Conservation (phyloP, 1,140 invertebrate genomes). For the Teleogryllus occipitalis region DNA sequence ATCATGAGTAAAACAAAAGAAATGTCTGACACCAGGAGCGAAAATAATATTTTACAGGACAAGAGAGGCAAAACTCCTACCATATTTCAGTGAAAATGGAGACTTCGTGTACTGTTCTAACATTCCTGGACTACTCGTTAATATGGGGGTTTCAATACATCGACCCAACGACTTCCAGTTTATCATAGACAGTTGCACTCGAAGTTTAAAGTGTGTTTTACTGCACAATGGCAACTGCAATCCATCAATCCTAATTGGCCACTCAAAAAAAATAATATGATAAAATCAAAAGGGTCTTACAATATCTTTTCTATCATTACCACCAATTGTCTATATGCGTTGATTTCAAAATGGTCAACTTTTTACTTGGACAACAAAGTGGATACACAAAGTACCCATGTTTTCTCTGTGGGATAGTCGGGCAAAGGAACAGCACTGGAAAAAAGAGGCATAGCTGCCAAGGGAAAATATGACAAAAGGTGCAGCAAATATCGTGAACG, state of each 20-base stretch:
- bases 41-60: too few relatives aligned
- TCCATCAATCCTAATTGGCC: not conserved
- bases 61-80: too few relatives aligned
- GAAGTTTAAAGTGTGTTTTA: not conserved
- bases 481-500: not conserved
- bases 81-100: too few relatives aligned
- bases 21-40: not conserved
- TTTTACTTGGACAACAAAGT: too few relatives aligned
- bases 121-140: too few relatives aligned
- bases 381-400: too few relatives aligned
- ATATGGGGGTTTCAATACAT: not conserved
- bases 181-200: not conserved
- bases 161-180: not conserved
- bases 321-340: not conserved
- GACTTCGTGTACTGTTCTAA: too few relatives aligned
- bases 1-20: not conserved
- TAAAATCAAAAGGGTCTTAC: not conserved
- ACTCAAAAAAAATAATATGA: not conserved
- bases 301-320: not conserved
- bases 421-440: too few relatives aligned
- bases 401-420: too few relatives aligned
- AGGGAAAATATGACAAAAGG: too few relatives aligned
- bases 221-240: not conserved
- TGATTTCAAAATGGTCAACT: too few relatives aligned
- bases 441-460: too few relatives aligned